These are phyloP conservation scores for Ammodytes dubius DNA, from an alignment of 2,113 vertebrate genomes.

Conservation along the genomic window DNA sequence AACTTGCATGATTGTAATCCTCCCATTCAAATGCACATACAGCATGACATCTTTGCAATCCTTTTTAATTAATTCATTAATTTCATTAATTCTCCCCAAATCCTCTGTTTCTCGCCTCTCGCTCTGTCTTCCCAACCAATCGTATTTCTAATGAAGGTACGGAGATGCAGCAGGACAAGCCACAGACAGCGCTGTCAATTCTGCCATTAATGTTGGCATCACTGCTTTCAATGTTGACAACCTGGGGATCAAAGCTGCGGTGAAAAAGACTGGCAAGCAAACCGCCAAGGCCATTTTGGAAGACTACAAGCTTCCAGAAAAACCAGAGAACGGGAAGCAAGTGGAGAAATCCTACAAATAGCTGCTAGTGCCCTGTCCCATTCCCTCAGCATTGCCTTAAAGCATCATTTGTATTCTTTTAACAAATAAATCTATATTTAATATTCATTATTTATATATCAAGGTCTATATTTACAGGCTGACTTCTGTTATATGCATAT, in stretches of 20 bases:
- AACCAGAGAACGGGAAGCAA: conserved; percentile 61
- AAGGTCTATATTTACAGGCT: conserved; percentile 50
- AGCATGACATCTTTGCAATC: conserved; percentile 37
- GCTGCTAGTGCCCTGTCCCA: neutral
- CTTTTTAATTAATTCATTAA: conserved; percentile 6
- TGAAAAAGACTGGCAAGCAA: conserved; percentile 94
- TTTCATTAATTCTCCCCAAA: conserved; percentile 29
- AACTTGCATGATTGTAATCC: conserved; percentile 62
- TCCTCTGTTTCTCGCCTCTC: conserved; percentile 18
- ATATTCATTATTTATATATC: conserved; percentile 65
- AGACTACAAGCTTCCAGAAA: conserved; percentile 90
- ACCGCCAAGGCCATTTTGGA: conserved; percentile 91
- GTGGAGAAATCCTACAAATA: conserved; percentile 73
- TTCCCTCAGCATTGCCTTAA: conserved; percentile 68
- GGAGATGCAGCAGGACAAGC: conserved; percentile 92
- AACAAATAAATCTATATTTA: conserved; percentile 62
- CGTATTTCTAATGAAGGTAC: conserved; percentile 87
- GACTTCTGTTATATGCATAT: conserved; percentile 48
- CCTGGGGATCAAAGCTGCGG: conserved; percentile 95
- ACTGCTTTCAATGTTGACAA: conserved; percentile 96
- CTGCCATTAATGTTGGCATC: conserved; percentile 94
- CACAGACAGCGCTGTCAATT: conserved; percentile 93
- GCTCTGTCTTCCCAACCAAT: conserved; percentile 50
- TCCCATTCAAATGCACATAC: neutral
- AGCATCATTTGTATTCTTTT: conserved; percentile 49